Conservation (phyloP, 2,888 invertebrate genomes). For the Camponotus fellah region DNA sequence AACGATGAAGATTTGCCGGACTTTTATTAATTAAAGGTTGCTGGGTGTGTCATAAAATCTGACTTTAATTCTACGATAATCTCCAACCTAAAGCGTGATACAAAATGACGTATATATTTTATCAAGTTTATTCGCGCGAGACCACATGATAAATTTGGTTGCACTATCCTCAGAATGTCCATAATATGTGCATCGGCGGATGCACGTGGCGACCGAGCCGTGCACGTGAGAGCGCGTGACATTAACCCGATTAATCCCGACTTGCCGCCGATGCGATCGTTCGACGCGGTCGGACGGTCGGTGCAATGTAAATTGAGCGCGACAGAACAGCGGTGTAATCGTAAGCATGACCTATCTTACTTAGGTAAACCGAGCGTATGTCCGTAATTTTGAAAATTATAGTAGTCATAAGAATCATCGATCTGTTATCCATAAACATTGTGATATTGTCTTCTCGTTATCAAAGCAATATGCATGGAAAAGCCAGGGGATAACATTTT, state of each 20-base stretch:
- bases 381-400: background rate
- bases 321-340: background rate
- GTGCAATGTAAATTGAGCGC: constrained; percentile 31
- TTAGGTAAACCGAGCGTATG: background rate
- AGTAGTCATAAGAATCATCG: background rate
- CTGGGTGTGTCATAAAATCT: background rate
- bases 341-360: constrained; percentile 21
- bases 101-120: background rate
- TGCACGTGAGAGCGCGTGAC: constrained; percentile 58
- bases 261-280: constrained; percentile 54
- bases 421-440: background rate
- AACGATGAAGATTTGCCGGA: background rate
- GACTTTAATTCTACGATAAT: background rate
- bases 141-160: constrained; percentile 14
- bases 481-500: background rate
- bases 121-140: background rate
- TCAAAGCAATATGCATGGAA: background rate
- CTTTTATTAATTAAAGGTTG: background rate
- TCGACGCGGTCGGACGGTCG: constrained; percentile 4
- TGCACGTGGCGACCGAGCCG: constrained; percentile 36
- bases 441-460: background rate
- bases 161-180: constrained; percentile 38
- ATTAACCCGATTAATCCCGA: constrained; percentile 66
- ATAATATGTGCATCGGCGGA: constrained; percentile 7
- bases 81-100: background rate